Base-by-base conservation (phyloP, 2,888 invertebrate genomes). In the Litoditis marina region DNA sequence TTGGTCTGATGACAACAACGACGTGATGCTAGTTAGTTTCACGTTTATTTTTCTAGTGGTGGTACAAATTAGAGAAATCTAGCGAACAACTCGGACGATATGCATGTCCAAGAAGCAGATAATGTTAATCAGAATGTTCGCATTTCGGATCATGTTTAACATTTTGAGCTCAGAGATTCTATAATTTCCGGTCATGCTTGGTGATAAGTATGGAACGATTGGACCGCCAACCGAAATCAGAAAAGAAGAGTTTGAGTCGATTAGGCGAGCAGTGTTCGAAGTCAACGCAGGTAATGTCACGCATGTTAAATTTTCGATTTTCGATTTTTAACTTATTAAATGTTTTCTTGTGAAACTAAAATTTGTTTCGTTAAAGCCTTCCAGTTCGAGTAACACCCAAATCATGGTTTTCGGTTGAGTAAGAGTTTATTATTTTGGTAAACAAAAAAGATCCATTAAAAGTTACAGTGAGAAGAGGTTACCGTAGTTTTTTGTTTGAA, bases 121-220 rank as follows among this genome's bases (percentile, higher is more conserved):
- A 6, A 22, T 44, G 8, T 8, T 22, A 44, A 6, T 44, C 25
- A 44, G 19, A 5, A 6, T 22, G 25, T 44, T 44, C 8, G 3
- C 19, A 6, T 44, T 8, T 3, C 44, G 19, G n/a, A n/a, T 44
- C 50, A n/a, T 25, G 50, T 27, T 50, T 27, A 25, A n/a, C n/a
- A 25, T 50, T 50, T 50, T n/a, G n/a, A n/a, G n/a, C 22, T 27
- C 44, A 19, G 42, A 59, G 53, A 34, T 52, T 52, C 4, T 16
- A 13, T 25, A 25, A 25, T 42, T 76, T 55, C 74, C 85, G 85
- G 78, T 82, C 34, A 74, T 86, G 28, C 73, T 85, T 16, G 85
- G 85, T 5, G 84, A 86, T 68, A 84, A 83, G 54, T 85, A 85
- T 65, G 85, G 85, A 1, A 78, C 81, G 2, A 75, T 78, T 27